A percentile compares a stretch with the other conserved stretches of the same genome.
These are phyloP conservation scores for Physella acuta DNA, from an alignment of 1,140 invertebrate genomes.

Conservation along the genomic window DNA sequence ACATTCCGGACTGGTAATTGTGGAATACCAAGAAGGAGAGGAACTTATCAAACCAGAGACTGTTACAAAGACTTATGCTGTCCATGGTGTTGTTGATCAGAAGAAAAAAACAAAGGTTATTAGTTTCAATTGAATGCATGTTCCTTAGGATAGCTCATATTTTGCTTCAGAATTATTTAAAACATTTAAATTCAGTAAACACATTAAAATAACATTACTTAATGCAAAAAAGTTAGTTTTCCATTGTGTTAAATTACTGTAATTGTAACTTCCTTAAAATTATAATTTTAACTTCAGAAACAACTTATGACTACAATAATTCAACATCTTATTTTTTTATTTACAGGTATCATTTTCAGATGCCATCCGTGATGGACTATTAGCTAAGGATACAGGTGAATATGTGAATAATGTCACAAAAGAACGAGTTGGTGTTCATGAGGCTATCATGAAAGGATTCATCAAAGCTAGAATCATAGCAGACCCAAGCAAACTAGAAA, in stretches of 20 bases:
- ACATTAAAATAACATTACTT: too few relatives aligned
- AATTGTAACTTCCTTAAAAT: too few relatives aligned
- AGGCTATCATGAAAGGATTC: conserved; percentile 57
- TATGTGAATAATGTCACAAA: conserved; percentile 53
- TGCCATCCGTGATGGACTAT: conserved; percentile 42
- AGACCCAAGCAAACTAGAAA: conserved; percentile 50
- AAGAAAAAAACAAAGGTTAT: conserved; percentile 44
- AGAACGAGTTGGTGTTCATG: conserved; percentile 47
- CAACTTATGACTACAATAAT: too few relatives aligned
- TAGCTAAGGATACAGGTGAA: conserved; percentile 48
- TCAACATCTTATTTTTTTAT: too few relatives aligned
- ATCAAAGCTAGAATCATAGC: conserved; percentile 55
- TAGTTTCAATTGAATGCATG: too few relatives aligned
- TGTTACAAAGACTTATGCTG: conserved; percentile 54
- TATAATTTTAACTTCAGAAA: too few relatives aligned
- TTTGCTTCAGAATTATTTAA: too few relatives aligned
- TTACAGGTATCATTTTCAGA: conserved; percentile 43
- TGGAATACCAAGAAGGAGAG: conserved; percentile 45
- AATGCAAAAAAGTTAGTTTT: too few relatives aligned
- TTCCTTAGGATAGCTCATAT: too few relatives aligned
- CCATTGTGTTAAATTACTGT: too few relatives aligned
- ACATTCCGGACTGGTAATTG: conserved; percentile 45
- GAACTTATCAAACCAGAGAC: conserved; percentile 35
- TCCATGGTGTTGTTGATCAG: conserved; percentile 54
- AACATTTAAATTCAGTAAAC: too few relatives aligned